Evolutionary conservation across 64 coral and sea anemone species (phyloP).

Genomic region (Cladopsammia gracilis): DNA sequence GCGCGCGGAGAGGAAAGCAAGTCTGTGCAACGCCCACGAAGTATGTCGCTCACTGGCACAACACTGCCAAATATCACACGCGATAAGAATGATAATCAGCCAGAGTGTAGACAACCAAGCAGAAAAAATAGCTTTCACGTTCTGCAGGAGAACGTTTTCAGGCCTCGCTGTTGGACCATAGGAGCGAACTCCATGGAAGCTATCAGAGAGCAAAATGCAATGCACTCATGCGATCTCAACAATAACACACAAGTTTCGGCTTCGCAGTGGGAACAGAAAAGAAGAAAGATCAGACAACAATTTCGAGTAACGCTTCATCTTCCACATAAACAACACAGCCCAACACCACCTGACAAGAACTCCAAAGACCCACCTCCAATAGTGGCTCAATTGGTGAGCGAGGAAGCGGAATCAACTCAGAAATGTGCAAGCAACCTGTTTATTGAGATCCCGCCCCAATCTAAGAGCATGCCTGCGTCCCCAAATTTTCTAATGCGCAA

Average conservation of each 20-base stretch:
- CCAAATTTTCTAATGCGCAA: constrained; percentile 11
- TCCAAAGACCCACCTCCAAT: neutral
- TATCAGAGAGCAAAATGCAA: constrained; percentile 12
- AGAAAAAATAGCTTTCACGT: constrained; percentile 37
- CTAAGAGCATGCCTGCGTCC: neutral
- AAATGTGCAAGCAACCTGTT: neutral
- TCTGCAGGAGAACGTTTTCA: constrained; percentile 52
- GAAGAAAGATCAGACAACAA: neutral
- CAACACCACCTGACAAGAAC: neutral
- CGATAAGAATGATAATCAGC: neutral
- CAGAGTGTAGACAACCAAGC: neutral
- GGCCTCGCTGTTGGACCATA: constrained; percentile 55
- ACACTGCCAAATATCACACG: neutral
- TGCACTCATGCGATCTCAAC: neutral
- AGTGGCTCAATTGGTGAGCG: constrained; percentile 14
- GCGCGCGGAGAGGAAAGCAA: constrained; percentile 24
- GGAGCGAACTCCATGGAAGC: constrained; percentile 36
- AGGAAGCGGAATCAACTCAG: neutral
- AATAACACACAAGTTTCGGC: neutral
- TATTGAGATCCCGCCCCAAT: neutral
- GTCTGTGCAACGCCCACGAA: neutral
- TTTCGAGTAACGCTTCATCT: neutral
- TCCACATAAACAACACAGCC: constrained; percentile 2
- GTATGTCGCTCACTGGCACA: constrained; percentile 10
- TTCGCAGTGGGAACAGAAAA: neutral